phyloP scores from a whole-genome alignment of 2,113 vertebrate species.

The Toxostoma redivivum region DNA sequence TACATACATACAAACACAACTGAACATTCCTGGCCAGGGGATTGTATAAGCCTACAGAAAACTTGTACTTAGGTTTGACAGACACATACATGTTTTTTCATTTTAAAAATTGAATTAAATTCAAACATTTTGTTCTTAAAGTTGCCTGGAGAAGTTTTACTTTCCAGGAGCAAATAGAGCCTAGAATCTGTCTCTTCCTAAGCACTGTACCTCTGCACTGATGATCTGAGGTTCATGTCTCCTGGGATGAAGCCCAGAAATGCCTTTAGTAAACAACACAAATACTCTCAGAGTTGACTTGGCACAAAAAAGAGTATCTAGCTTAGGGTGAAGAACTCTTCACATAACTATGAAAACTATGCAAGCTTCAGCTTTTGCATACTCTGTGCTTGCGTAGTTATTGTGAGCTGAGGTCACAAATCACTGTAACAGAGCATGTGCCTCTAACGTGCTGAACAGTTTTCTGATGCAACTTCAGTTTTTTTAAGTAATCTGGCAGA shows the following conservation, averaged over 20 bases:
- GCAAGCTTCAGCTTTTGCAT: background rate
- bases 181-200: background rate
- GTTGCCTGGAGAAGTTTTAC: background rate
- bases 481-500: background rate
- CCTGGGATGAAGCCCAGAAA: background rate
- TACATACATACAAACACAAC: background rate
- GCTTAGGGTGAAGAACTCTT: background rate
- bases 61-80: background rate
- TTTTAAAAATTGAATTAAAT: background rate
- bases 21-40: too few relatives aligned
- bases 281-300: background rate
- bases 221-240: background rate
- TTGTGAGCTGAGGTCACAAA: background rate
- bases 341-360: background rate
- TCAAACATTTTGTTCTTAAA: background rate
- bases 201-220: background rate
- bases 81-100: rapidly evolving
- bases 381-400: background rate
- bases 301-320: background rate
- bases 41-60: background rate
- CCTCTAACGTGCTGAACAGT: background rate
- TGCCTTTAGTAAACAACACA: background rate
- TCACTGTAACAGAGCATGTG: background rate
- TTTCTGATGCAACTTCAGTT: background rate
- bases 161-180: background rate